Evolutionary conservation across 1,140 invertebrate genomes (phyloP), one percentile per base, ranked within the genome.

Genomic region (Ceratina japonica): DNA sequence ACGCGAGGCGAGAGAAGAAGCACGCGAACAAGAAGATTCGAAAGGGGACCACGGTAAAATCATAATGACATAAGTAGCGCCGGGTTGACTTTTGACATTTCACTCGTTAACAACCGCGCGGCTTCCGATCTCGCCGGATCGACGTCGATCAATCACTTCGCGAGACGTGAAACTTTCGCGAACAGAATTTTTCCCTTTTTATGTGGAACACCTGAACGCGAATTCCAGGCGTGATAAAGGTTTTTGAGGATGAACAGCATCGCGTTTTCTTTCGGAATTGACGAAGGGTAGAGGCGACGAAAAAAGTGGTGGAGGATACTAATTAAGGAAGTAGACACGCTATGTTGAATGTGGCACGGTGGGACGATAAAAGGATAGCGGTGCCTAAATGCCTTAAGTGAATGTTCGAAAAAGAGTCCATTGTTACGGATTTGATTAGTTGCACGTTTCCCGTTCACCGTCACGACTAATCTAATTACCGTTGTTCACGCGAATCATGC

Each of bases 321-420:
- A 75, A 75, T 75, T 69, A 75, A 75, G 74, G 74, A 75, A 75
- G 74, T 59, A 75, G 73, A 66, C 22, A 69, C 64, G 74, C 52
- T 75, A 49, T 49, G 64, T 18, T 75, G 74, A 75, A 75, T 75
- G 37, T 69, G 58, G 74, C 74, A 59, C 74, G 74, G 44, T 54
- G 54, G 58, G 58, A 62, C 44, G 66, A 52, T 77, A 77, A 62
- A 75, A 62, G 66, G 44, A 71, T 77, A 77, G 66, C 75, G 66
- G 58, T 52, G 75, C 68, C 56, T 71, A 62, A 71, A 77, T 58
- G 20, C 58, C 4, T 27, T 20, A 44, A 10, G 15, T 71, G 62
- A 77, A 71, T 77, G 52, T 49, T 37, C n/a, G 24, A 44, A 52
- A 51, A 70, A 62, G 37, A 13, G 27, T 31, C 49, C 16, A 62